Base-by-base conservation (phyloP, 2,888 invertebrate genomes). In the Andrena minutula region DNA sequence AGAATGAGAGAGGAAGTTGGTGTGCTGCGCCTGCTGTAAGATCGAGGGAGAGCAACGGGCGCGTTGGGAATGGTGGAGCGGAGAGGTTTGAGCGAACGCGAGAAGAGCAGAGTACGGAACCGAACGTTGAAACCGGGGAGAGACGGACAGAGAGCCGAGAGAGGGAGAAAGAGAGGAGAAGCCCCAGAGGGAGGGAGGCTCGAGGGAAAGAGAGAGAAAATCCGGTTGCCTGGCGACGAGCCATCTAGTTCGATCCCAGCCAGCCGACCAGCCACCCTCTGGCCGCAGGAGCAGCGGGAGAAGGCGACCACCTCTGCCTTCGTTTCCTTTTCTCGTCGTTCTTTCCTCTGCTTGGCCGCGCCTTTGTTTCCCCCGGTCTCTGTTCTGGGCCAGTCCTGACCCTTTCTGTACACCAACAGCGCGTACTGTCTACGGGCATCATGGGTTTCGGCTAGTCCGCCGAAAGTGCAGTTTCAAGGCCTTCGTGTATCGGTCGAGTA, bases 161-260 rank as follows among this genome's bases (percentile, higher is more conserved):
- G 61, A 51, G 58, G 56, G 8, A 7, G 26, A 12, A 23, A 66
- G 60, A 56, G 64, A 66, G 30, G 56, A n/a, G 60, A 56, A 26
- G 47, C 41, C 20, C 23, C 20, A 10, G 26, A 41, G 58, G 35
- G 60, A 74, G 69, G 64, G 75, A 47, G 68, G 16, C 58, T 51
- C 26, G 56, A 3, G 16, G 53, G 85, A 83, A 58, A 71, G 83
- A 84, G 85, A 86, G 70, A 83, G 84, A 86, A 79, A 87, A 79
- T 79, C 90, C 90, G 92, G 93, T 93, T 93, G 93, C 93, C 92
- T 93, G 92, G 92, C 92, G 92, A 92, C 93, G 92, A 93, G 93
- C 92, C 92, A 92, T 92, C 93, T 91, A 93, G 93, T 93, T 93
- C 93, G 93, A 93, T 93, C 93, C 93, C 93, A 93, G 93, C 91